phyloP scores from a whole-genome alignment of 2,888 invertebrate genomes.

The Ferrisia virgata region DNA sequence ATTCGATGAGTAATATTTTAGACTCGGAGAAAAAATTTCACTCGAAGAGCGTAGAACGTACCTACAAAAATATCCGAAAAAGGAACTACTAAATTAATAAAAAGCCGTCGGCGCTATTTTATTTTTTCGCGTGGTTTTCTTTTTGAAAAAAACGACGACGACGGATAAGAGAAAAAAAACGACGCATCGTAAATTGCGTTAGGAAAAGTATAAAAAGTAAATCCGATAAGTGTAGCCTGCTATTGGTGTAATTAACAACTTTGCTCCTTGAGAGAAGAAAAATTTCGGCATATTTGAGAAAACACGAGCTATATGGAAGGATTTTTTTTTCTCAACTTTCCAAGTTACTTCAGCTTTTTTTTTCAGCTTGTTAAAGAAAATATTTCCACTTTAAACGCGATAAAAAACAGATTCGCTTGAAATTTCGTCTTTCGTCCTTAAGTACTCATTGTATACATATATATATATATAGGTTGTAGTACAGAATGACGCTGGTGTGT shows the following conservation, averaged over 20 bases:
- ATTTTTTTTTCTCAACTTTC: background rate
- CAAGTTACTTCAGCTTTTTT: background rate
- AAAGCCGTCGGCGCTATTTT: background rate
- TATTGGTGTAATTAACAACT: background rate
- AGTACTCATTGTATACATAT: background rate
- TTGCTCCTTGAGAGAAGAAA: background rate
- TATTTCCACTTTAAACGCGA: background rate
- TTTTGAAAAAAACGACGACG: background rate
- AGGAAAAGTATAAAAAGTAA: background rate
- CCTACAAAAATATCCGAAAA: background rate
- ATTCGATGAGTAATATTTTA: background rate
- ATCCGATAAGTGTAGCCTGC: background rate
- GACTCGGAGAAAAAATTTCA: background rate
- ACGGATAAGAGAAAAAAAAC: background rate
- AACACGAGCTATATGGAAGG: background rate
- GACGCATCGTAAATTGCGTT: background rate
- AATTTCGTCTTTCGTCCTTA: background rate
- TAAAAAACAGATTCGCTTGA: constrained; percentile 6
- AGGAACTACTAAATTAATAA: background rate
- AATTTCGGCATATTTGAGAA: background rate
- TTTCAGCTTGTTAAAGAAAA: background rate
- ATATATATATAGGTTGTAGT: background rate
- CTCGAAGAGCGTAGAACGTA: background rate
- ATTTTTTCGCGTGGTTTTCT: background rate
- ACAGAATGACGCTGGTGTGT: background rate